Base-by-base conservation (phyloP, 2,888 invertebrate genomes). In the Clivina fossor region DNA sequence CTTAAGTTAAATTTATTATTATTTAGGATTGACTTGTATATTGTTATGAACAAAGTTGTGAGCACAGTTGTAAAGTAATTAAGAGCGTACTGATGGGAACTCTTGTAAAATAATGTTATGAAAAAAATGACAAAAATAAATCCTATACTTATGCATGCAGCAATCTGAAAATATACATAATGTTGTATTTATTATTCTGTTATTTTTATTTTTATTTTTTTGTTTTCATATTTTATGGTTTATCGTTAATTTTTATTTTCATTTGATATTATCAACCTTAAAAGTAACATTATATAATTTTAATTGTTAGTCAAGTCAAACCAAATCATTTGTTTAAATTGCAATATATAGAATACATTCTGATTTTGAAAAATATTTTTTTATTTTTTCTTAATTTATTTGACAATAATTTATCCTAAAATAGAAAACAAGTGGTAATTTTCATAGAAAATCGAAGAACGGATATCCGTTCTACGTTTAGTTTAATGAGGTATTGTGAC, bases 101-200 rank as follows among this genome's bases (percentile, higher is more conserved):
- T 58, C 58, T 54, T 58, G 54, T 48, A 57, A 57, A 58, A 51
- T 56, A 58, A 58, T 56, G 50, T 58, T 56, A 38, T 51, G 48
- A 58, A 58, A 58, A 58, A 58, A 56, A 40, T 43, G 43, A 46
- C 40, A 58, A 58, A 57, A 58, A 51, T 51, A 58, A 58, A 58
- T 56, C 51, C 51, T 58, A 58, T 58, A 58, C 58, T 58, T 58
- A 58, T 58, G 58, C 58, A 58, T 58, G 58, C 58, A 58, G 58
- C 58, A 58, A 58, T 40, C 49, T 46, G 49, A 50, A 50, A 46
- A 55, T 56, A 50, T 50, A 50, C 43, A 43, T 58, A 37, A 43
- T 15, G 44, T 53, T 41, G 41, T 41, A 41, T 41, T 37, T 38
- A 22, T 53, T 35, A 22, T 53, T 11, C 11, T 40, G 11, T 35